Conservation (phyloP, 2,113 vertebrate genomes). For the Caracal caracal region DNA sequence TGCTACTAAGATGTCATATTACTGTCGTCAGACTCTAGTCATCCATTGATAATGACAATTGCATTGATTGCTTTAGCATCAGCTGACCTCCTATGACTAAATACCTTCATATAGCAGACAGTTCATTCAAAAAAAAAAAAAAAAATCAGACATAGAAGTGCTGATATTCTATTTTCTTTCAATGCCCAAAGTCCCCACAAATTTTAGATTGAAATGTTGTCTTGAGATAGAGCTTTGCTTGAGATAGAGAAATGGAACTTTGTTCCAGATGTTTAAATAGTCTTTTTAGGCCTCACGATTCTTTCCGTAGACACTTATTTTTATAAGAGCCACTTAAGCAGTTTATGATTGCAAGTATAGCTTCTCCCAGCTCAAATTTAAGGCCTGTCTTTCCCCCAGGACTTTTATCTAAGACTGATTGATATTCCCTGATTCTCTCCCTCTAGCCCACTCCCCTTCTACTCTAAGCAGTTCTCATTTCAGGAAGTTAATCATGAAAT, state of each 20-base stretch:
- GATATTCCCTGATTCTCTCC: background rate
- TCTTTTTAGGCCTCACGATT: background rate
- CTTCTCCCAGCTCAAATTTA: background rate
- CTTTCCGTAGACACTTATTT: constrained; percentile 7
- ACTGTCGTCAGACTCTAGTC: constrained; percentile 18
- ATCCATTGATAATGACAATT: constrained; percentile 62
- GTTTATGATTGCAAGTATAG: background rate
- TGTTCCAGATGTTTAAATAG: constrained; percentile 39
- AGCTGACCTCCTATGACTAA: constrained; percentile 60
- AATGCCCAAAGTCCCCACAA: background rate
- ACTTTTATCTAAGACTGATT: background rate
- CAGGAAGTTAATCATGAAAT: constrained; percentile 5
- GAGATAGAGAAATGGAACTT: constrained; percentile 1
- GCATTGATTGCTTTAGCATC: constrained; percentile 56
- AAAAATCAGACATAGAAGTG: constrained; percentile 20
- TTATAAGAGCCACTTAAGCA: background rate
- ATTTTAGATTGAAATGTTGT: constrained; percentile 36
- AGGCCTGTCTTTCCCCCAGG: background rate
- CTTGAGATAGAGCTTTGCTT: background rate
- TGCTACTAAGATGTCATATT: constrained; percentile 3
- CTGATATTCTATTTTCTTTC: constrained; percentile 33
- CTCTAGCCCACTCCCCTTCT: background rate
- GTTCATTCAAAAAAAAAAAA: constrained; percentile 44
- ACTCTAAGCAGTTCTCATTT: constrained; percentile 7
- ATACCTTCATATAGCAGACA: background rate